These are phyloP conservation scores for Glomeris marginata DNA, from an alignment of 2,888 invertebrate species.

Conservation along the genomic window DNA sequence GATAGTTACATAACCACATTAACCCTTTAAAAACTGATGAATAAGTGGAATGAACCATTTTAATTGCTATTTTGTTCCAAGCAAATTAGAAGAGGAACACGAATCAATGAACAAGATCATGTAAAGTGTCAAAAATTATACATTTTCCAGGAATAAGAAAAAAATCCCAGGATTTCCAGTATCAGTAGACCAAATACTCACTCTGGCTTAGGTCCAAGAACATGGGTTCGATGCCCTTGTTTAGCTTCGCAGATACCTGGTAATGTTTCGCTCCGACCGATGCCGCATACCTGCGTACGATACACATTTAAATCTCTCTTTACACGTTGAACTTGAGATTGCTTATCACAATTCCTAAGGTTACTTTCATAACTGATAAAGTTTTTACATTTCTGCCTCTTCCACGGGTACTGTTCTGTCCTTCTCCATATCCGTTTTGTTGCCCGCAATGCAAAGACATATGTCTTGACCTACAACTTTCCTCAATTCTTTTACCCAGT, in stretches of 20 bases:
- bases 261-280: constrained; percentile 85
- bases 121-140: too few relatives aligned
- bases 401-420: constrained; percentile 68
- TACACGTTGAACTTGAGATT: background rate
- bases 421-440: constrained; percentile 90
- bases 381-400: constrained; percentile 66
- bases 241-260: constrained; percentile 84
- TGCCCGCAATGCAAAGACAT: constrained; percentile 83
- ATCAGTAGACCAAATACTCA: constrained; percentile 7
- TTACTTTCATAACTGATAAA: too few relatives aligned
- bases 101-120: constrained; percentile 20
- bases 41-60: too few relatives aligned
- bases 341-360: background rate
- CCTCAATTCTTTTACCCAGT: constrained; percentile 93
- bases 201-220: constrained; percentile 64
- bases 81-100: too few relatives aligned
- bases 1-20: too few relatives aligned
- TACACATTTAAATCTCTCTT: background rate
- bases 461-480: constrained; percentile 92
- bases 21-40: too few relatives aligned
- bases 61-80: too few relatives aligned
- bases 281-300: constrained; percentile 58
- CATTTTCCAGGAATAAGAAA: background rate
- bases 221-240: constrained; percentile 79
- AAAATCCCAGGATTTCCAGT: background rate